Evolutionary conservation across 1,140 invertebrate genomes (phyloP), one percentile per base, ranked within the genome.

Genomic region (Drosophila pallidifrons): DNA sequence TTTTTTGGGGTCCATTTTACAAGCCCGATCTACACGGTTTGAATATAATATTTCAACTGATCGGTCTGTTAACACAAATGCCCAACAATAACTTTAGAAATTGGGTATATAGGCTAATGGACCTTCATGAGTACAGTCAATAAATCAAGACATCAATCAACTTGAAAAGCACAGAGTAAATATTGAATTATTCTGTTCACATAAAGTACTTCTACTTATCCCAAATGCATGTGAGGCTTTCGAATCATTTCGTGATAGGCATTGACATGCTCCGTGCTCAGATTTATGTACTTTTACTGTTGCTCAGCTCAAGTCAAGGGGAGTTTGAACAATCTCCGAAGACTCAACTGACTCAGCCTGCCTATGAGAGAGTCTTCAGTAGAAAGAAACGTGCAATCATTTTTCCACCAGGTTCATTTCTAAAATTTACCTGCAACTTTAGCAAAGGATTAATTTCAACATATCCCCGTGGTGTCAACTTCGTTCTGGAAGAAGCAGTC

Each of bases 351-450:
- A 68, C 20, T 25, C 20, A 51, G 5, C 45, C 74, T 0, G 41
- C 32, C 15, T 59, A 77, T 0, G 57, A 75, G 0, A 63, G 91
- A 32, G 76, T 74, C 7, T 92, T 92, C 30, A 75, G 57, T 10
- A 66, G 91, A 0, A 59, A 55, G 5, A 74, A 77, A 65, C 83
- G 91, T 38, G 88, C 85, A 1, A 32, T 92, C 2, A 45, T 92
- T 2, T 89, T 92, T 64, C 91, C 91, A 0, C 76, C 88, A 0
- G 82, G 85, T 0, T 77, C 83, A 0, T 75, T 75, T 70, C 28
- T 92, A 0, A 92, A 92, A 35, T 92, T 92, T 28, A 92, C 91
- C 1, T 55, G 63, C 7, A 61, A 65, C 20, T 61, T 92, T 30
- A 59, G 69, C 15, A 92, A 87, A 1, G 79, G 68, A 7, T 20